Conservation (phyloP, 2,888 invertebrate genomes). For the Dolichomitus sp. region DNA sequence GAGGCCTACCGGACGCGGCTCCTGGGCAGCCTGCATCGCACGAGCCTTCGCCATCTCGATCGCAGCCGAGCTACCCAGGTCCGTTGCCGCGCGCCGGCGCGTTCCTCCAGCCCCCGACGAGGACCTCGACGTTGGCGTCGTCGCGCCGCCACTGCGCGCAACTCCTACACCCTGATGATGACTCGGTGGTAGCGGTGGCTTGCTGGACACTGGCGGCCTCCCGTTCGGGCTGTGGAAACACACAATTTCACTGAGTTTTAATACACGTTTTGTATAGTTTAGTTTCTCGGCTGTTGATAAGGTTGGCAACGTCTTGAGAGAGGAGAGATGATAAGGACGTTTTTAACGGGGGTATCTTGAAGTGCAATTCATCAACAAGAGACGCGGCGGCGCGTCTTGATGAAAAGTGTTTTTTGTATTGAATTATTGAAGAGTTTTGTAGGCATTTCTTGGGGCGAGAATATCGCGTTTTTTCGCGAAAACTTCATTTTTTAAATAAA, state of each 20-base stretch:
- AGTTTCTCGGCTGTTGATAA: constrained; percentile 38
- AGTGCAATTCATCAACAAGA: not conserved
- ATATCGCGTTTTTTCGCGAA: too few relatives aligned
- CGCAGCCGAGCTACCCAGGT: constrained; percentile 85
- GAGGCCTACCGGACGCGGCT: constrained; percentile 91
- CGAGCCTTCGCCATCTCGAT: constrained; percentile 86
- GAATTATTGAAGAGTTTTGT: too few relatives aligned
- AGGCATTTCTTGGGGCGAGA: too few relatives aligned
- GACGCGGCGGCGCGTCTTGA: too few relatives aligned
- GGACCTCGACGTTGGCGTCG: constrained; percentile 85
- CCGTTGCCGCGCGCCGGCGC: constrained; percentile 86
- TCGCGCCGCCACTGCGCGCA: constrained; percentile 78
- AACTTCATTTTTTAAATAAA: too few relatives aligned
- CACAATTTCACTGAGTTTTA: constrained; percentile 24
- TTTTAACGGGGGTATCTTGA: not conserved
- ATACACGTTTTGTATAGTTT: not conserved
- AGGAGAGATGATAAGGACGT: not conserved
- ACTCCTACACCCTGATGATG: constrained; percentile 67
- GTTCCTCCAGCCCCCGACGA: constrained; percentile 81
- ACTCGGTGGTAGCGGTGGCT: constrained; percentile 83
- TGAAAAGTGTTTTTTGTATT: too few relatives aligned
- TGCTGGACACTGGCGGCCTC: constrained; percentile 85
- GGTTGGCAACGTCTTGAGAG: not conserved
- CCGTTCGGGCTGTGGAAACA: constrained; percentile 78
- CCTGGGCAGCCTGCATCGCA: constrained; percentile 84